Evolutionary conservation across 2,113 vertebrate genomes (phyloP), one percentile per base, ranked within the genome.

Genomic region (Tricholaema leucomelas): DNA sequence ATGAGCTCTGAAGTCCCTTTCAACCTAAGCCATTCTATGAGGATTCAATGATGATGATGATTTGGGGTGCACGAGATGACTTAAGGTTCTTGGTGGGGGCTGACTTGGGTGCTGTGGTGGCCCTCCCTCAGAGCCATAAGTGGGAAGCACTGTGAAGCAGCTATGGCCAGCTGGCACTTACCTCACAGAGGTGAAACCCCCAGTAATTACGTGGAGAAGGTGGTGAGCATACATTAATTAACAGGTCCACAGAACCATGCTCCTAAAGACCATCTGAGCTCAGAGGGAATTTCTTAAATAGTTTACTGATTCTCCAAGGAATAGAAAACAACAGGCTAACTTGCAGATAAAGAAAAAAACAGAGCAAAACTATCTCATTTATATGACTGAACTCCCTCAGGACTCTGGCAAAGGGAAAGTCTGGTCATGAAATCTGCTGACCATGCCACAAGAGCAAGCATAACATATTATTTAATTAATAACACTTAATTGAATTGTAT

Each of bases 271-370:
- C 38, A 48, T 17, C 38, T 14, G 42, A 8, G 40, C 30, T 74
- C 3, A 0, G n/a, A 8, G 58, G 10, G 6, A 15, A 12, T 10
- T 36, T 30, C 52, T 21, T 9, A 9, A 56, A 21, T 3, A 5
- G 0, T 4, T 60, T 0, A 33, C 19, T 2, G 14, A 6, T 61
- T n/a, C 13, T 46, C 33, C 46, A 7, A 28, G n/a, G 9, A 35
- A 6, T 0, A 9, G 17, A 28, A 36, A 73, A 36, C 3, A 24
- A 16, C 21, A 9, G 23, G 10, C 4, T 50, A 23, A 31, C 4
- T 5, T 33, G n/a, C n/a, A 55, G 23, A 10, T 16, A 42, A 28
- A 38, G 40, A 21, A 4, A 4, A 15, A 27, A 14, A 48, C 16
- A 25, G 18, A 63, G 35, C 25, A 18, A 9, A 61, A 12, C 18